Evolutionary conservation across 2,113 vertebrate genomes (phyloP).

Genomic region (Tachysurus vachellii): DNA sequence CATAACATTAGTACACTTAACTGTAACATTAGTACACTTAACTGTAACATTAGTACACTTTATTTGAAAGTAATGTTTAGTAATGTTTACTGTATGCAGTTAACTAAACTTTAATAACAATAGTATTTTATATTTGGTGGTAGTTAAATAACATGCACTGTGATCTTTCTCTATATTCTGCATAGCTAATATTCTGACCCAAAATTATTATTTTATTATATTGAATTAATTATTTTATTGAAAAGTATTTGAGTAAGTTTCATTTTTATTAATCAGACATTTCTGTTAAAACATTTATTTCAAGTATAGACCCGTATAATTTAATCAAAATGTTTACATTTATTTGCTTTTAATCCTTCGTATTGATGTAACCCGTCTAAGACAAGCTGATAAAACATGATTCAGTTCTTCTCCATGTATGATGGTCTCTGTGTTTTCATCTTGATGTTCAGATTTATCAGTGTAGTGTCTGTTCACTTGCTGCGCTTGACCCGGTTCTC

Average conservation of each 20-base stretch:
- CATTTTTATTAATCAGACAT: not conserved
- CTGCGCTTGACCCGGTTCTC: constrained; percentile 11
- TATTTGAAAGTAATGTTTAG: too few species aligned
- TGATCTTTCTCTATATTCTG: not conserved
- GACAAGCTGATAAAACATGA: not conserved
- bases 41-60: too few species aligned
- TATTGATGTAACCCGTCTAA: not conserved
- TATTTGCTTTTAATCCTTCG: not conserved
- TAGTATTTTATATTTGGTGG: too few species aligned
- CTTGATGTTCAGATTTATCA: not conserved
- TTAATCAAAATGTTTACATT: not conserved
- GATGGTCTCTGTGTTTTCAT: not conserved
- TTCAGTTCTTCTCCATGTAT: not conserved
- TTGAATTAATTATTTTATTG: not conserved
- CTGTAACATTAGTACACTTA: too few species aligned
- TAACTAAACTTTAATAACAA: too few species aligned
- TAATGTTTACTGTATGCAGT: too few species aligned
- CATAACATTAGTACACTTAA: too few species aligned
- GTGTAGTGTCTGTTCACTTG: not conserved
- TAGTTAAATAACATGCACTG: too few species aligned
- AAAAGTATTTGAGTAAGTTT: not conserved
- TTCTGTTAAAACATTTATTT: not conserved
- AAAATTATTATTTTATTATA: not conserved
- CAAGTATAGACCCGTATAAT: not conserved
- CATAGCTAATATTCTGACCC: not conserved